phyloP scores from a whole-genome alignment of 1,140 invertebrate genomes.

The Hypothenemus hampei region DNA sequence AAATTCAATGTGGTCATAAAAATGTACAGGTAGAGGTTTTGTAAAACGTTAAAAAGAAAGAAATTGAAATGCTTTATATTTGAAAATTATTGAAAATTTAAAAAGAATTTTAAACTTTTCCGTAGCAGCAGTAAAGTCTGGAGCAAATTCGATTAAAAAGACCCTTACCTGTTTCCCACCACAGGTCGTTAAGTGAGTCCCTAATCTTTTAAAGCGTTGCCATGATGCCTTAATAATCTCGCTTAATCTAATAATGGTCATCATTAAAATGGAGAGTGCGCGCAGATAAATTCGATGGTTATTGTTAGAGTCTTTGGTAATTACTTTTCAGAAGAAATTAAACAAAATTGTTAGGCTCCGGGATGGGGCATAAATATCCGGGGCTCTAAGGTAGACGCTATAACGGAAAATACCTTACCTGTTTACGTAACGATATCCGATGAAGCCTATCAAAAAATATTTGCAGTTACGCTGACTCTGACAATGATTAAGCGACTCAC shows the following conservation, averaged over 20 bases:
- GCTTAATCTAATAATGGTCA: constrained; percentile 42
- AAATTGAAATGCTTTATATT: constrained; percentile 25
- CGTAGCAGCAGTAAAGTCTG: constrained; percentile 32
- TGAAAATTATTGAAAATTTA: constrained; percentile 27
- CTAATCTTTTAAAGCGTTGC: constrained; percentile 42
- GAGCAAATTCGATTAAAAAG: constrained; percentile 29
- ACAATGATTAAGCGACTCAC: constrained; percentile 23
- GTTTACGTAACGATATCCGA: not conserved
- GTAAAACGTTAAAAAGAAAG: no score
- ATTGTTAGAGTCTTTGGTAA: constrained; percentile 38
- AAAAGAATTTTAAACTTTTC: constrained; percentile 31
- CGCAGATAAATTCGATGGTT: constrained; percentile 41
- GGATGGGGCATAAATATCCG: constrained; percentile 1
- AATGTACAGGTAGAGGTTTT: no score
- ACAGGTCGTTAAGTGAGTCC: constrained; percentile 32
- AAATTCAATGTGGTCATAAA: no score
- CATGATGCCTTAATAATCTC: constrained; percentile 33
- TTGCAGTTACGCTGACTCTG: constrained; percentile 12
- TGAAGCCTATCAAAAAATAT: constrained; percentile 10
- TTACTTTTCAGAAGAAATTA: constrained; percentile 37
- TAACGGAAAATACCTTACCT: not conserved
- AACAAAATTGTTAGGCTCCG: constrained; percentile 42
- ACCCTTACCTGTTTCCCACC: constrained; percentile 36
- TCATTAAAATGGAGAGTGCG: constrained; percentile 40
- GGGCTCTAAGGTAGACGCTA: no score